Base-by-base conservation (phyloP, 1,140 invertebrate genomes). In the Lepidurus apus region DNA sequence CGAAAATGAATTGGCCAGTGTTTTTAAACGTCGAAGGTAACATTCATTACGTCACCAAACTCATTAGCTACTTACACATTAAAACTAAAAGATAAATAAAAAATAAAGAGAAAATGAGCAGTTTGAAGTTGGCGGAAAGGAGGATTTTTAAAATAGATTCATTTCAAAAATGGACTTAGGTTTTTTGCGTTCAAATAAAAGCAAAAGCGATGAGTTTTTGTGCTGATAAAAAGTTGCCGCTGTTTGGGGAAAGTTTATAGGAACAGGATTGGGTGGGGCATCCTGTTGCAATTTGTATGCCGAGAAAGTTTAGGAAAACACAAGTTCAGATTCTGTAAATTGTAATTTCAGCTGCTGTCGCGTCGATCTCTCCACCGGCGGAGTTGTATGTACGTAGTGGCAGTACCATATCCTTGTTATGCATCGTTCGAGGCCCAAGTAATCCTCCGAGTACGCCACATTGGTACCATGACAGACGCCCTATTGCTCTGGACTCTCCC, bases 311-410 rank as follows among this genome's bases (percentile, higher is more conserved):
- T 65, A 65, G 9, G 21, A 13, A 65, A 65, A 34, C 34, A 34
- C 34, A 34, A 34, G 34, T 34, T 34, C 4, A 34, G 34, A 34
- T 74, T 42, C 17, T 77, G 10, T 53, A 45, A 1, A 73, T 73
- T 42, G 42, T 47, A 73, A 43, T 77, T 43, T 75, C 89, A 95
- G 93, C 93, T 82, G 93, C 94, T 43, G 92, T 94, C 84, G 94
- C 94, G 42, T 91, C 89, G 82, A 95, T 95, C 81, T 89, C 90
- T 83, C 93, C 93, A 74, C 91, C 93, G n/a, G 90, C 92, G 81
- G 93, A 95, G 81, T 91, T 95, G 74, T 94, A 93, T 84, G 93
- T 95, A 81, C 95, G 94, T 86, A 93, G 92, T 83, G 93, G 94
- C 81, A 95, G 93, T 85, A 95, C 93, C 77, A 95, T 95, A 87